Percentiles rank a stretch among this genome's conserved stretches.
These are phyloP conservation scores for Ganaspis sp. DNA, from an alignment of 1,140 invertebrate genomes.

Conservation along the genomic window DNA sequence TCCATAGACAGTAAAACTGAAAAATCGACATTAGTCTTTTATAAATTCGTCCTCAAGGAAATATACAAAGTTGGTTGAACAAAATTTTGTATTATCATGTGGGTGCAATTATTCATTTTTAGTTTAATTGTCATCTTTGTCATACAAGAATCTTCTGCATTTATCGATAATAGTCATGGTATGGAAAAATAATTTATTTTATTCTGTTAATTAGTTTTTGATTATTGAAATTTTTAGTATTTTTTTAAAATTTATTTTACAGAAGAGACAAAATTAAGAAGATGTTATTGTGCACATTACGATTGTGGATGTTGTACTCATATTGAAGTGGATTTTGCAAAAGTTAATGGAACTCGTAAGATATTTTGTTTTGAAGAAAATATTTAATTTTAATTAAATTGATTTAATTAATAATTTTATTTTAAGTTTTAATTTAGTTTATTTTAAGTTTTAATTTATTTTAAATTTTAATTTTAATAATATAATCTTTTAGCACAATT, in stretches of 20 bases:
- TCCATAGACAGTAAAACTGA: neutral
- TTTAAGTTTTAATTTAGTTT: too few species aligned
- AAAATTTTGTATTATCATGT: neutral
- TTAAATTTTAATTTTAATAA: too few species aligned
- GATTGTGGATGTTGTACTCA: conserved; percentile 51
- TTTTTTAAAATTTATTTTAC: neutral
- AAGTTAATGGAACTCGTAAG: conserved; percentile 46
- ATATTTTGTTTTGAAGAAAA: too few species aligned
- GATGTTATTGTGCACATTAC: conserved; percentile 47
- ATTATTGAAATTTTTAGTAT: neutral
- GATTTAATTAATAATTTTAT: too few species aligned
- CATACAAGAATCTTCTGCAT: too few species aligned
- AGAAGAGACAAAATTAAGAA: neutral
- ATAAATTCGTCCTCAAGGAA: too few species aligned
- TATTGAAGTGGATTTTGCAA: conserved; percentile 7
- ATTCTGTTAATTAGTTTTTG: neutral
- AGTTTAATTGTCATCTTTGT: neutral
- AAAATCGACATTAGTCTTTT: too few species aligned
- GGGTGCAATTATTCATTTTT: neutral
- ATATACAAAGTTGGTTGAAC: too few species aligned
- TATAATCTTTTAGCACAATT: too few species aligned
- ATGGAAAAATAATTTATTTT: neutral
- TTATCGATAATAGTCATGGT: neutral
- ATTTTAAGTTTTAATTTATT: neutral
- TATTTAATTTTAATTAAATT: too few species aligned